phyloP scores from a whole-genome alignment of 2,888 invertebrate species.

The Plagodis dolabraria region DNA sequence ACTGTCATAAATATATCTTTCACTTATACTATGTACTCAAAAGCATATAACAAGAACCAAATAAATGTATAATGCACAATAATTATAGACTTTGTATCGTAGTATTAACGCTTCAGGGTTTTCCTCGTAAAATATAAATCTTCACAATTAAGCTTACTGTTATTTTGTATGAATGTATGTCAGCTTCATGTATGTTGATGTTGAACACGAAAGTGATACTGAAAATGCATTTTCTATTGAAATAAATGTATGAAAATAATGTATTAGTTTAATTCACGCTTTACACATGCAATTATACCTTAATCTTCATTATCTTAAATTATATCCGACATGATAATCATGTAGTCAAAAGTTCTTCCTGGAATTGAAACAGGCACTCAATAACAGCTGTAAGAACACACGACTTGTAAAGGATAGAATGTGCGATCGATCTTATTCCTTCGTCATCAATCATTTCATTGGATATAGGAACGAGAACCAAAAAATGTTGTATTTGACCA shows the following conservation, averaged over 20 bases:
- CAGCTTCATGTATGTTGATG: slow-evolving; percentile 63
- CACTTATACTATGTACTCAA: no score
- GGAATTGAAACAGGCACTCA: no score
- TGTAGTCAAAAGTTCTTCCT: no score
- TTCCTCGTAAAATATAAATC: slow-evolving; percentile 5
- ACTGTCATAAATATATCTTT: no score
- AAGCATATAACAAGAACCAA: slow-evolving; percentile 6
- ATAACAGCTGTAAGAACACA: no score
- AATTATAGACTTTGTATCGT: background rate
- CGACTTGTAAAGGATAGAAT: no score
- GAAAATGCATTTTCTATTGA: slow-evolving; percentile 73
- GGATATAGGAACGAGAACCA: no score
- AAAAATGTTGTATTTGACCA: no score
- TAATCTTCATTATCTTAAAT: no score
- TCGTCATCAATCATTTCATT: no score
- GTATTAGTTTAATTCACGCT: background rate
- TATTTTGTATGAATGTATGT: slow-evolving; percentile 64
- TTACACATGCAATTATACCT: background rate
- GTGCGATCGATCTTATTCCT: no score
- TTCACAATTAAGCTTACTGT: slow-evolving; percentile 34
- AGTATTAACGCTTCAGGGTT: slow-evolving; percentile 24
- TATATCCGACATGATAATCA: no score
- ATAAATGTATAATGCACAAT: slow-evolving; percentile 6
- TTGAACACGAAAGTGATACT: slow-evolving; percentile 49
- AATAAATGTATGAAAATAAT: slow-evolving; percentile 70